Base-by-base conservation (phyloP, 2,113 vertebrate species). In the Tricholaema leucomelas region DNA sequence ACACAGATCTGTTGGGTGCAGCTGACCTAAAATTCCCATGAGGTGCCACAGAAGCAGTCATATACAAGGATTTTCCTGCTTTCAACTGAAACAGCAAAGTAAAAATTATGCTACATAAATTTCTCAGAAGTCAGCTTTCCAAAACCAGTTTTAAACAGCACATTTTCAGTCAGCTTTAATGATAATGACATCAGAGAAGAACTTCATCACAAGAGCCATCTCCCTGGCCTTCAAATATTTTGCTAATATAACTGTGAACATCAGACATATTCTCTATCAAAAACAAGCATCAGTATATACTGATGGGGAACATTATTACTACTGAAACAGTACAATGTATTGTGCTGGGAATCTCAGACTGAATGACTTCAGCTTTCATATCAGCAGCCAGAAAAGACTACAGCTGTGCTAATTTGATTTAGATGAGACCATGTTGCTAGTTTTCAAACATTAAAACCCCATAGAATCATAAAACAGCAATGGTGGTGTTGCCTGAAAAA, bases 341-440 rank as follows among this genome's bases (percentile, higher is more conserved):
- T 90, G 88, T 79, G 56, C 67, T 94, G 72, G 48, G 60, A 85
- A 87, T 36, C 72, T 93, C 81, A 75, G 42, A 24, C 72, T 55
- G 77, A 87, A 80, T 56, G 28, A 87, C 74, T 96, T 93, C 84
- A 92, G 91, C 78, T 91, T 83, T 77, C 67, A 87, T 66, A 91
- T 66, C 83, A 92, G 86, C 63, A 88, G 86, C 88, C 81, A 94
- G 87, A 87, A 83, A 73, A 87, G 89, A 83, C 75, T 77, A 59
- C 89, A 89, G 87, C 85, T 95, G 91, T 75, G 52, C 38, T 95
- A 89, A 94, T 91, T 92, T 8, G 15, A 92, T 92, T 92, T 77
- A 92, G 81, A 52, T 1, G 0, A 74, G 84, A 79, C 91, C 79
- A 73, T 15, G 19, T 89, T 65, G 48, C 6, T 87, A 71, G 72